Percentiles rank a stretch among this genome's conserved stretches.
phyloP scores from a whole-genome alignment of 1,140 invertebrate genomes.

The Acyrthosiphon pisum region DNA sequence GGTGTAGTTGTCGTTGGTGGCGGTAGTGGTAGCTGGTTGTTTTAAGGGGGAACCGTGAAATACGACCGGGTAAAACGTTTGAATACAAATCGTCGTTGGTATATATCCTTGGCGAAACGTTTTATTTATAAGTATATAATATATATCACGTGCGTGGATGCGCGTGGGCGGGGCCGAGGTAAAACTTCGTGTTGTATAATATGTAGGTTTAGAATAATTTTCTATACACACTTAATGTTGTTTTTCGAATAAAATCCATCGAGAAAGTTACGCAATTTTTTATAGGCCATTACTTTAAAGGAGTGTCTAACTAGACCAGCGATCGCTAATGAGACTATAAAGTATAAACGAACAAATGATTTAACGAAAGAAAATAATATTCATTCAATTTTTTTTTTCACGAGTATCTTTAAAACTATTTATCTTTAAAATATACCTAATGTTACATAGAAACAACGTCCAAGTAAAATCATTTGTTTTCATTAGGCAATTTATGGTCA shows the following conservation, averaged over 20 bases:
- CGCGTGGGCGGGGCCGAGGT: background rate
- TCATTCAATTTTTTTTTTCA: background rate
- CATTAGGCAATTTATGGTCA: constrained; percentile 1
- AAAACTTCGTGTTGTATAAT: constrained; percentile 17
- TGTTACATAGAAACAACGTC: background rate
- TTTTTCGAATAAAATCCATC: background rate
- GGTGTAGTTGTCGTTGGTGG: background rate
- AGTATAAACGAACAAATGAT: background rate
- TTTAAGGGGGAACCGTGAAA: constrained; percentile 44
- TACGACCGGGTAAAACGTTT: constrained; percentile 54
- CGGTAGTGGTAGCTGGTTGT: background rate
- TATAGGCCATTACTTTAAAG: background rate
- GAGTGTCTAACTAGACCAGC: background rate
- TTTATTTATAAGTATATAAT: constrained; percentile 36
- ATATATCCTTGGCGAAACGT: constrained; percentile 15
- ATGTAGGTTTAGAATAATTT: constrained; percentile 24
- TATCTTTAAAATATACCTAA: background rate
- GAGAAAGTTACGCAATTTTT: background rate
- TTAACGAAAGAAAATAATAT: background rate
- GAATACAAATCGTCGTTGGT: constrained; percentile 53
- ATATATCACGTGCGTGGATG: background rate
- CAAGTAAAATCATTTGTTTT: background rate
- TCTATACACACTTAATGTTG: background rate
- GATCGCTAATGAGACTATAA: background rate
- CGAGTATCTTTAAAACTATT: too few species aligned